Conservation (phyloP, 1,140 invertebrate genomes). For the Magallana ariakensis region DNA sequence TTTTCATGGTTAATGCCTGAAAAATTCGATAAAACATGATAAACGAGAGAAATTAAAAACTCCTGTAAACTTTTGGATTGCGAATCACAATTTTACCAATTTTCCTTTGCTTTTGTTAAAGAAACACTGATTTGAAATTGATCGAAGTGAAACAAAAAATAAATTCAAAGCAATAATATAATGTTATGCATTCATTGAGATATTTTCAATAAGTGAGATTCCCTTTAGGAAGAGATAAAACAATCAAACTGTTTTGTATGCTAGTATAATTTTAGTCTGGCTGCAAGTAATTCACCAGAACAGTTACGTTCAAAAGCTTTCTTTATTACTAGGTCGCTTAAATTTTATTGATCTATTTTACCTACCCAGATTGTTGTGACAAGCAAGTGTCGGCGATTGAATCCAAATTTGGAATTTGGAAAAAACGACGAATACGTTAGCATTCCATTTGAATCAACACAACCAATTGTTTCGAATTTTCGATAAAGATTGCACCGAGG, state of each 20-base stretch:
- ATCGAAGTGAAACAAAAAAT: too few species aligned
- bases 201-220: too few species aligned
- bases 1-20: too few species aligned
- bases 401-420: conserved; percentile 43
- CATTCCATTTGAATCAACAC: not conserved
- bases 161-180: not conserved
- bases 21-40: not conserved
- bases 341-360: too few species aligned
- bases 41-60: not conserved
- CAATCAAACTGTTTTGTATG: too few species aligned
- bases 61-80: not conserved
- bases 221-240: too few species aligned
- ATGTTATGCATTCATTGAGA: not conserved
- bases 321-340: too few species aligned
- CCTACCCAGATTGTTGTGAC: conserved; percentile 46
- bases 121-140: too few species aligned
- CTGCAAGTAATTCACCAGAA: too few species aligned
- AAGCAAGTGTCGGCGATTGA: conserved; percentile 33
- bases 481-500: not conserved
- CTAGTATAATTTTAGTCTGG: too few species aligned
- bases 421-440: not conserved
- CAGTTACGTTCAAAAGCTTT: too few species aligned
- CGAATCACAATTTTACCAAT: not conserved
- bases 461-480: not conserved
- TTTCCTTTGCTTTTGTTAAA: not conserved